Evolutionary conservation across 1,140 invertebrate species (phyloP).

Genomic region (Mizuhopecten yessoensis): DNA sequence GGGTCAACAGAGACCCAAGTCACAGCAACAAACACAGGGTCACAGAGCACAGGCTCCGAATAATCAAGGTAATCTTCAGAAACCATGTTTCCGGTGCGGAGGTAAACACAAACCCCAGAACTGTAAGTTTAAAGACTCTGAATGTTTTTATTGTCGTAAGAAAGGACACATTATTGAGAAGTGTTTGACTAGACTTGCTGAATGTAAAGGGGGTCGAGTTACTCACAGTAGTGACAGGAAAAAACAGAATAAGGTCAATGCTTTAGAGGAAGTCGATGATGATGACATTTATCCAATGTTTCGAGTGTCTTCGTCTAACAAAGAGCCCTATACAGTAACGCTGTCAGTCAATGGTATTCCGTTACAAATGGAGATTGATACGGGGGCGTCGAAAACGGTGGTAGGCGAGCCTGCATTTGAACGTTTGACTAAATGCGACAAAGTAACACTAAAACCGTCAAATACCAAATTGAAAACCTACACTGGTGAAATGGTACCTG

Average conservation of each 20-base stretch:
- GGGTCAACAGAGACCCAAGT: not conserved
- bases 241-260: constrained; percentile 15
- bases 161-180: constrained; percentile 58
- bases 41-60: not conserved
- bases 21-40: not conserved
- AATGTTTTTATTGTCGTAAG: constrained; percentile 50
- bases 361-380: constrained; percentile 58
- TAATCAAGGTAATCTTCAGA: not conserved
- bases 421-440: not conserved
- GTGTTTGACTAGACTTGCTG: constrained; percentile 46
- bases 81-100: constrained; percentile 43
- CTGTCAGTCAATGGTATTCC: constrained; percentile 46
- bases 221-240: not conserved
- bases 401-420: constrained; percentile 52
- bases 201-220: not conserved
- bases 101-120: constrained; percentile 42
- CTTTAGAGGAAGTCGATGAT: not conserved
- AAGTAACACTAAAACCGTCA: not conserved
- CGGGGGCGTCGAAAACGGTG: constrained; percentile 54
- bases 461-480: constrained; percentile 58
- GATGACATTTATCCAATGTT: constrained; percentile 44
- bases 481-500: constrained; percentile 55
- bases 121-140: constrained; percentile 54
- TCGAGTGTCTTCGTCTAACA: constrained; percentile 1
- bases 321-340: constrained; percentile 40